phyloP scores from a whole-genome alignment of 2,113 vertebrate species.

The Prinia subflava region DNA sequence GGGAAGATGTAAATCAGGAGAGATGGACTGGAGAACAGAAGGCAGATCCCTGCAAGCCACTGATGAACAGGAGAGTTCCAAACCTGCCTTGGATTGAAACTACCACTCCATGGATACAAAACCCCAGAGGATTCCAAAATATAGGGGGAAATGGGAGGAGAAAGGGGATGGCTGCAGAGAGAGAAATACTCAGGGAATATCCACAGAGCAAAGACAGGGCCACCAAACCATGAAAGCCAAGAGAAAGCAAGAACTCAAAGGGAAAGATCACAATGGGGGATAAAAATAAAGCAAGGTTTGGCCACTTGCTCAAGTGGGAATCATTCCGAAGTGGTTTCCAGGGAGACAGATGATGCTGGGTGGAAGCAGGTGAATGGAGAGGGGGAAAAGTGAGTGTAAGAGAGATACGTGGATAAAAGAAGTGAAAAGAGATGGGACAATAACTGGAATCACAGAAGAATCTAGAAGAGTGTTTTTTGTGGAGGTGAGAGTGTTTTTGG shows the following conservation, averaged over 20 bases:
- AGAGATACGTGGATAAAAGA: not conserved
- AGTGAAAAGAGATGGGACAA: not conserved
- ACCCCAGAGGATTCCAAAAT: not conserved
- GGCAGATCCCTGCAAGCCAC: not conserved
- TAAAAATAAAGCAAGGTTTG: not conserved
- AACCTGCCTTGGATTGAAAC: not conserved
- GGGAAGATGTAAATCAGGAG: not conserved
- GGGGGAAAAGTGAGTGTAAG: not conserved
- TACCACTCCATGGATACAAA: not conserved
- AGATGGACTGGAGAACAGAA: not conserved
- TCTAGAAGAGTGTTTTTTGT: not conserved
- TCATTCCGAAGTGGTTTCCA: not conserved
- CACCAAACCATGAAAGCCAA: not conserved
- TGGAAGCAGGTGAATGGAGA: not conserved
- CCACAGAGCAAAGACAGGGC: not conserved
- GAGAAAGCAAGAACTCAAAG: not conserved
- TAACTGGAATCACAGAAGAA: not conserved
- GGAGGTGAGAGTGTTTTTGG: not conserved
- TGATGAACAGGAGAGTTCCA: not conserved
- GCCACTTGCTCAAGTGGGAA: not conserved
- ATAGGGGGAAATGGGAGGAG: not conserved
- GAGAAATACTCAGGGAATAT: not conserved
- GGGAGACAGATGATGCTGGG: not conserved
- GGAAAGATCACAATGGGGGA: not conserved
- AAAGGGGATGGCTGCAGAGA: not conserved